Evolutionary conservation across 2,888 invertebrate species (phyloP).

Genomic region (Xestoiulus laeticollis): DNA sequence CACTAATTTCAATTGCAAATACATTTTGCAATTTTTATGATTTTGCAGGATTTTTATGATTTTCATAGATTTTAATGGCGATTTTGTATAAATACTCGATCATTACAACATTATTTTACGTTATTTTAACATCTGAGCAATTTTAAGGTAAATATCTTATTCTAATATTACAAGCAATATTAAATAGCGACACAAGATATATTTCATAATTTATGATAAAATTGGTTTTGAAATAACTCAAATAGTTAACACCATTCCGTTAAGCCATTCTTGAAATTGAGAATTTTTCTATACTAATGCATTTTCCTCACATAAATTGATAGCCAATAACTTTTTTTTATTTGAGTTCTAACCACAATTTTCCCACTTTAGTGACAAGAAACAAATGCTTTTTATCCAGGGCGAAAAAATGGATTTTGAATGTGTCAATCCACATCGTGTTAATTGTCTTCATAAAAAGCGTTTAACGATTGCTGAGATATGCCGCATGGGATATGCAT

Average conservation of each 20-base stretch:
- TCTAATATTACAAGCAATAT: too few relatives aligned
- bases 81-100: too few relatives aligned
- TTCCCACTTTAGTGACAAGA: background rate
- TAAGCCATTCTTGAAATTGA: constrained; percentile 4
- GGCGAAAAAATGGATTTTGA: background rate
- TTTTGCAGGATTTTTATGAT: too few relatives aligned
- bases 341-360: background rate
- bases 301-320: too few relatives aligned
- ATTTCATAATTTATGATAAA: background rate
- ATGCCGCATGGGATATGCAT: constrained; percentile 7
- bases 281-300: background rate
- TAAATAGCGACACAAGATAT: background rate
- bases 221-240: background rate
- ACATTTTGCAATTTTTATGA: too few relatives aligned
- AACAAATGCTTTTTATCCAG: background rate
- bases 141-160: too few relatives aligned
- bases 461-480: background rate
- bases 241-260: background rate
- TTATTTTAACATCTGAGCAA: too few relatives aligned
- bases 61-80: too few relatives aligned
- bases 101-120: too few relatives aligned
- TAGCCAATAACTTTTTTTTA: background rate
- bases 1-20: too few relatives aligned
- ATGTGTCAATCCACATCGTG: background rate
- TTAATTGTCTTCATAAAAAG: constrained; percentile 30